Evolutionary conservation across 2,888 invertebrate species (phyloP).

Genomic region (Papilio gigon): DNA sequence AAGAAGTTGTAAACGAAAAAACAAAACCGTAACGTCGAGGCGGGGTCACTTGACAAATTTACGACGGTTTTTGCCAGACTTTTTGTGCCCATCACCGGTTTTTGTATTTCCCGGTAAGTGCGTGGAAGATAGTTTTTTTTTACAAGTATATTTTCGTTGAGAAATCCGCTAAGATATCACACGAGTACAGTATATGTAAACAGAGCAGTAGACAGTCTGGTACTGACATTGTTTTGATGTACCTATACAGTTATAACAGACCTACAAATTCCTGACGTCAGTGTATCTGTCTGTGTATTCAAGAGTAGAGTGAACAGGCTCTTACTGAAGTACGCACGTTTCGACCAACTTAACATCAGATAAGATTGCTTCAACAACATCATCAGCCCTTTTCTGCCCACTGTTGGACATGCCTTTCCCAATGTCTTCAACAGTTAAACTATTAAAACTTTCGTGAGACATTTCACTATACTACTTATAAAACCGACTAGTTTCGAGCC

Average conservation of each 20-base stretch:
- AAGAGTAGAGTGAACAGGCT: too few species aligned
- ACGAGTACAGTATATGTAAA: conserved; percentile 34
- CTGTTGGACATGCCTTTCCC: too few species aligned
- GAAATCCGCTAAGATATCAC: conserved; percentile 57
- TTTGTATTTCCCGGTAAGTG: conserved; percentile 59
- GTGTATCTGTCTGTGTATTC: too few species aligned
- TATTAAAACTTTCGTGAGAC: too few species aligned
- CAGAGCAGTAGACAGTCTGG: background rate
- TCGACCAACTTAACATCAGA: too few species aligned
- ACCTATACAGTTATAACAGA: background rate
- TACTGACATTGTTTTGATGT: background rate
- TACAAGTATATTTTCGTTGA: conserved; percentile 47
- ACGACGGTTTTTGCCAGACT: conserved; percentile 49
- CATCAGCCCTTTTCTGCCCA: too few species aligned
- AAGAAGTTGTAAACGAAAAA: conserved; percentile 14
- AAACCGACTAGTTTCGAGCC: too few species aligned
- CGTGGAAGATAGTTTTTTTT: conserved; percentile 52
- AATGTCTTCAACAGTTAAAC: too few species aligned
- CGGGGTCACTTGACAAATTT: conserved; percentile 52
- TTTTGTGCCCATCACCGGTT: conserved; percentile 46
- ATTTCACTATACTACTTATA: too few species aligned
- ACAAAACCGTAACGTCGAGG: conserved; percentile 35
- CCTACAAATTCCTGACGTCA: too few species aligned
- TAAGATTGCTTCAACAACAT: too few species aligned
- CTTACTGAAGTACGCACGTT: too few species aligned